Percentiles rank a stretch among this genome's conserved stretches.
phyloP scores from a whole-genome alignment of 2,113 vertebrate genomes.

The Acanthisitta chloris region DNA sequence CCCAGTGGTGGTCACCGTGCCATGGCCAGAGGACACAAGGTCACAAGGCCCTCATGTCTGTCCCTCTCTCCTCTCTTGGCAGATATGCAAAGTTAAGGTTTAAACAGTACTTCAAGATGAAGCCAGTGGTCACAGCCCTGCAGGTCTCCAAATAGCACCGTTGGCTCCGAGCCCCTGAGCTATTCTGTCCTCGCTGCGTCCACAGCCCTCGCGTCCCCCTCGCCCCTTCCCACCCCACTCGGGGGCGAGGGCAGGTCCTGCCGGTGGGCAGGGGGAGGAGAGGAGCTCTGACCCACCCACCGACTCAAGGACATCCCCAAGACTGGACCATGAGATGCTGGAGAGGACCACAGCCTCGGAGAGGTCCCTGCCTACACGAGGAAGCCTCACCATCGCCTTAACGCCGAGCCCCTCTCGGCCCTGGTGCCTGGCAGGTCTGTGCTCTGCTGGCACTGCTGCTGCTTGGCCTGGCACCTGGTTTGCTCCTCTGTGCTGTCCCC shows the following conservation, averaged over 20 bases:
- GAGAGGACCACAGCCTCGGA: background rate
- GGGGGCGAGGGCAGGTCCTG: background rate
- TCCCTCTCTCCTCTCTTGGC: background rate
- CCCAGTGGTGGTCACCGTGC: accelerated
- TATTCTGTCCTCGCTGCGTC: background rate
- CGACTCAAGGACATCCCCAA: background rate
- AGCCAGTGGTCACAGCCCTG: slow-evolving; percentile 86
- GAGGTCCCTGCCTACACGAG: background rate
- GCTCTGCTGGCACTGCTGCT: background rate
- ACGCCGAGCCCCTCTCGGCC: background rate
- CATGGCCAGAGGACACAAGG: accelerated
- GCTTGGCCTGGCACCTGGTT: background rate
- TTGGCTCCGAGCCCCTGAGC: background rate
- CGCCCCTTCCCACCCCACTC: background rate
- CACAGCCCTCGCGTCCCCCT: background rate
- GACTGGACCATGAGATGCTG: background rate
- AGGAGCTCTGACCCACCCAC: background rate
- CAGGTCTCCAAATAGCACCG: slow-evolving; percentile 82
- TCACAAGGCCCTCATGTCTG: accelerated
- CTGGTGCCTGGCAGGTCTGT: background rate
- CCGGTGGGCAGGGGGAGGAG: background rate
- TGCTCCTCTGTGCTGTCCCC: background rate
- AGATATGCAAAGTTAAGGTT: slow-evolving; percentile 95
- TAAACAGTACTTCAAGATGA: slow-evolving; percentile 95
- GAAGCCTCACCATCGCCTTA: slow-evolving; percentile 16